phyloP scores from a whole-genome alignment of 2,888 invertebrate species.

The Oscheius onirici region DNA sequence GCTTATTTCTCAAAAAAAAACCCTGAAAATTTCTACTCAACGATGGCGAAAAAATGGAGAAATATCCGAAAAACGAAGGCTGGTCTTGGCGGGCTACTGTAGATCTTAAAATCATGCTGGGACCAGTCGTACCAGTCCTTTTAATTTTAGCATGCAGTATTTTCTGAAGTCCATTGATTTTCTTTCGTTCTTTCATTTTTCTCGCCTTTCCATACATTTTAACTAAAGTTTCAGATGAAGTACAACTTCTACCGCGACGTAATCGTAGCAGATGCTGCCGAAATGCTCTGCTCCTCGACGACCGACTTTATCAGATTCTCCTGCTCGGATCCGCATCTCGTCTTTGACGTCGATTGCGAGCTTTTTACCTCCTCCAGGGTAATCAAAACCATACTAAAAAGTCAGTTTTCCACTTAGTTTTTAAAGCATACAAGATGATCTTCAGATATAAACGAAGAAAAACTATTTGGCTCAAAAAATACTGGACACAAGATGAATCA shows the following conservation, averaged over 20 bases:
- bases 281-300: background rate
- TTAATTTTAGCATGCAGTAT: no score
- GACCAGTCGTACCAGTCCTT: no score
- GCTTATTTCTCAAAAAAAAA: no score
- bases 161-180: no score
- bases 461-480: background rate
- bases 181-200: no score
- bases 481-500: background rate
- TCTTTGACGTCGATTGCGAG: slow-evolving; percentile 2
- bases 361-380: background rate
- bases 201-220: no score
- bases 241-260: background rate
- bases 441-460: no score
- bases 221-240: background rate
- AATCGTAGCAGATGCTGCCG: background rate
- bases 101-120: no score
- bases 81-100: no score
- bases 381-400: background rate
- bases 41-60: no score
- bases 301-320: slow-evolving; percentile 2
- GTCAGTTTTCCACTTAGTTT: background rate
- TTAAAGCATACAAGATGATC: background rate
- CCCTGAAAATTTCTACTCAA: no score
- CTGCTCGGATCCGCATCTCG: background rate
- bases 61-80: no score